Evolutionary conservation across 2,797 vertebrate genomes (phyloP), one percentile per base, ranked within the genome.

Genomic region (Cirrhinus mrigala): DNA sequence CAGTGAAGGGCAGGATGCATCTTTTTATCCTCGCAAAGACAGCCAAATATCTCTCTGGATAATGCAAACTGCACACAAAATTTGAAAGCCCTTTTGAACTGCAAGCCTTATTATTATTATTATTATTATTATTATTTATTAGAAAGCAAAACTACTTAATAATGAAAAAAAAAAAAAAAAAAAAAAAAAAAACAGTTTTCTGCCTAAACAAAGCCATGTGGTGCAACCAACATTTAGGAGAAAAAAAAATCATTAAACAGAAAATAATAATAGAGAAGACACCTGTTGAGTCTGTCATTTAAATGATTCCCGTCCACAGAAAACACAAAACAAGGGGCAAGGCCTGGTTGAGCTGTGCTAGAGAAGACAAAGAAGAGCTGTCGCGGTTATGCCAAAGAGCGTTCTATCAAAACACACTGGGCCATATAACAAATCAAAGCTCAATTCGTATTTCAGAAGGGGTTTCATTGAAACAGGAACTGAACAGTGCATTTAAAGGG

Each of bases 11-110:
- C 75, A 81, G 33, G 24, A 79, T 78, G 60, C 56, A 84, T 58
- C 74, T 66, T 86, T 84, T 82, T 85, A 73, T 81, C 60, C 29
- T 44, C 64, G 40, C 27, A 82, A 60, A 56, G 79, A 56, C 44
- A 82, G 48, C 24, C 18, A 60, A 27, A 60, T 22, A 73, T 48
- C 33, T 80, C 15, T 64, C 50, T 68, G 22, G 27, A 33, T 50
- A 80, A 52, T 62, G 24, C 15, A 62, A 27, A 62, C 60, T 52
- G 71, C 9, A 75, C 27, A 75, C 73, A 33, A 12, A 33, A 33
- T 16, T 75, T 50, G 7, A 24, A 73, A 48, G 15, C 1, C 1
- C 14, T 16, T 48, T 74, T 74, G 5, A 74, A 74, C 24, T 9
- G 56, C 11, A 60, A 60, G 0, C 56, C 22, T 60, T 24, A 11